Evolutionary conservation across 2,797 vertebrate species (phyloP), one percentile per base, ranked within the genome.

Genomic region (Apogon hyalosoma): DNA sequence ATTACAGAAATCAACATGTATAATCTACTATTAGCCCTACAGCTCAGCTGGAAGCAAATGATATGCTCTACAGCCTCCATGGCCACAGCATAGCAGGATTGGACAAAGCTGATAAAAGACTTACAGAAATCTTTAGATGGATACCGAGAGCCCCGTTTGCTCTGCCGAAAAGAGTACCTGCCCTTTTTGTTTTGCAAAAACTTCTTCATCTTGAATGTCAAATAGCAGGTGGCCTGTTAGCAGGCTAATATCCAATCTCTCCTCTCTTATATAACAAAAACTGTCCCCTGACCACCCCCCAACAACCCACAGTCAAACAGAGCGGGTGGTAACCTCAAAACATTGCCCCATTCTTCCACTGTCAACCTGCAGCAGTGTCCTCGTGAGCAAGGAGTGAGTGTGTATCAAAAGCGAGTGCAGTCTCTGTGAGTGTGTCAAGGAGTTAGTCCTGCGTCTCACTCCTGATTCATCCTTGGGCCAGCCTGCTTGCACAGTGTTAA

Each of bases 41-140:
- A 42, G 42, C 57, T 43, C 52, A 71, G 73, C 66, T 65, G 63
- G 63, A 52, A 51, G 53, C 12, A 56, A 28, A 68, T 68, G 36
- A 73, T 80, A 61, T 69, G 60, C 41, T 24, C 11, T 47, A 58
- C 51, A 69, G 43, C 18, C 45, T 63, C 50, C 53, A 57, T n/a
- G 70, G 49, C 72, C 58, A 53, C 57, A 58, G 52, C 16, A 33
- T 60, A 72, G 66, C 62, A 81, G 65, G 60, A 82, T 42, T 45
- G 59, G 68, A 73, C 19, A 42, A 67, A 86, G 69, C 70, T 52
- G 71, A 73, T 52, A 39, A 62, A 60, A 69, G 81, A 96, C 96
- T 96, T 94, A 97, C 95, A 93, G 92, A 95, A 93, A 75, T 94
- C 94, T 83, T 93, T 93, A 19, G 94, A 81, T 73, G 92, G 90